These are phyloP conservation scores for Lamellibrachia satsuma DNA, from an alignment of 2,888 invertebrate genomes.

Conservation along the genomic window DNA sequence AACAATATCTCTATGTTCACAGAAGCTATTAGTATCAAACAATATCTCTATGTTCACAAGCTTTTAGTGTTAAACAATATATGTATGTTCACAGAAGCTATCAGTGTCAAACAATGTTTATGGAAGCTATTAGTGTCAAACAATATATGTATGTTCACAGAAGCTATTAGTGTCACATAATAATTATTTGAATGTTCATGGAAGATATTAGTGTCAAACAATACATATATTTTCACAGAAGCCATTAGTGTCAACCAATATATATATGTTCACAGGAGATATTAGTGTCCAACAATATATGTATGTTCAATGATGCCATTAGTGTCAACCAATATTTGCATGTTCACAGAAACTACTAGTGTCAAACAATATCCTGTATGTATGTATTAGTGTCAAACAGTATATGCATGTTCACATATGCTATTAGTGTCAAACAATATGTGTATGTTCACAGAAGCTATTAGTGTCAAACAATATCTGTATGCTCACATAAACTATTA, in stretches of 20 bases:
- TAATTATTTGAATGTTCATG: too few relatives aligned
- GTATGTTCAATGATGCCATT: too few relatives aligned
- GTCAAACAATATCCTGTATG: too few relatives aligned
- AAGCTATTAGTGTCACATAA: not conserved
- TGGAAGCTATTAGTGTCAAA: not conserved
- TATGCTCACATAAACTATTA: too few relatives aligned
- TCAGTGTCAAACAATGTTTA: too few relatives aligned
- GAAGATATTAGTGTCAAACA: not conserved
- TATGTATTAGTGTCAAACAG: not conserved
- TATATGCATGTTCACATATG: too few relatives aligned
- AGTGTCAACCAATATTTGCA: not conserved
- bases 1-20: not conserved
- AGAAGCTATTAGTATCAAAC: not conserved
- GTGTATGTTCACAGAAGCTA: not conserved
- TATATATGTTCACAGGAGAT: too few relatives aligned
- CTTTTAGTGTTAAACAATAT: not conserved
- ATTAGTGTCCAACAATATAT: too few relatives aligned
- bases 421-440: not conserved
- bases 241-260: not conserved
- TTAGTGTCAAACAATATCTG: not conserved
- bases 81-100: not conserved
- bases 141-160: not conserved
- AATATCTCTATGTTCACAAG: not conserved
- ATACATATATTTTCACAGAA: not conserved
- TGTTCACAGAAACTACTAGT: too few relatives aligned